Conservation (phyloP, 2,797 vertebrate species). For the Gymnoscopelus microlampas region DNA sequence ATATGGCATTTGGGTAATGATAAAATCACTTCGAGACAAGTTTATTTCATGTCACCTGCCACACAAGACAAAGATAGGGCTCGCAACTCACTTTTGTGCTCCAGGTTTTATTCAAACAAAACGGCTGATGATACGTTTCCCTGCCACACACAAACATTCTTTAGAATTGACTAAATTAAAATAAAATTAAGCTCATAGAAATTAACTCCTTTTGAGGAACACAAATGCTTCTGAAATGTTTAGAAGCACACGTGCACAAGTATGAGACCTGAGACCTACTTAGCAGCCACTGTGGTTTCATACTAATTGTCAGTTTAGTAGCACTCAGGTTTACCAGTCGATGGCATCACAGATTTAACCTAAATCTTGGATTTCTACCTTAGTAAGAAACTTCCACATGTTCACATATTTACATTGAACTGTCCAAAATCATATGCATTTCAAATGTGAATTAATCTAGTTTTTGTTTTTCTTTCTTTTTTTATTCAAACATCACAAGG, state of each 20-base stretch:
- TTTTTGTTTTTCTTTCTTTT: background rate
- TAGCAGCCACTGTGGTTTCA: background rate
- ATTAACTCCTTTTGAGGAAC: background rate
- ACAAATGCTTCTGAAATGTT: background rate
- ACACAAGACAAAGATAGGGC: no score
- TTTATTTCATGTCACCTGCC: no score
- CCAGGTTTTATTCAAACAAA: no score
- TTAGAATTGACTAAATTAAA: no score
- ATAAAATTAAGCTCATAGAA: no score
- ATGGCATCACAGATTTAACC: background rate
- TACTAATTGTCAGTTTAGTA: background rate
- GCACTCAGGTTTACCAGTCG: background rate
- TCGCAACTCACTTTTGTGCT: no score
- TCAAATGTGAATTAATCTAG: conserved; percentile 38
- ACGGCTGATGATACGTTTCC: no score
- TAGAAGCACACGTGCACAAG: background rate
- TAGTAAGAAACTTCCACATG: conserved; percentile 37
- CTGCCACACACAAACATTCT: no score
- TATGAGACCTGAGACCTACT: background rate
- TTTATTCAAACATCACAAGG: conserved; percentile 14
- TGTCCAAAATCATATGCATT: conserved; percentile 35
- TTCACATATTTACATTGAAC: conserved; percentile 59
- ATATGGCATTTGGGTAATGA: no score
- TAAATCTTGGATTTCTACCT: background rate
- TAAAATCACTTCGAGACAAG: no score